A percentile compares a stretch with the other conserved stretches of the same genome.
These are phyloP conservation scores for Thalassarche chlororhynchos DNA, from an alignment of 2,113 vertebrate genomes.

Conservation along the genomic window DNA sequence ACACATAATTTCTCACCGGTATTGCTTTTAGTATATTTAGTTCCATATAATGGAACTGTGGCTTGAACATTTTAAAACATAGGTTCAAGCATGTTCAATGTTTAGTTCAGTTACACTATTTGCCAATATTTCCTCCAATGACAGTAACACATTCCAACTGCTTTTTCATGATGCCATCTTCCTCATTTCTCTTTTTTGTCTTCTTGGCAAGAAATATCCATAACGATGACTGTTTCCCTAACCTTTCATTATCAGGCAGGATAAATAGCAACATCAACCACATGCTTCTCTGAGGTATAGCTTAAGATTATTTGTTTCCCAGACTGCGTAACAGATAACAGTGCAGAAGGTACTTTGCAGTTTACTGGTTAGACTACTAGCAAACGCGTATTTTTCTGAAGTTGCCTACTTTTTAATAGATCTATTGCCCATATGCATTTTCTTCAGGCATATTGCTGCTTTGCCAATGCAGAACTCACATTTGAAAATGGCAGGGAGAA, in stretches of 20 bases:
- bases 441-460: neutral
- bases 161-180: slow-evolving; percentile 34
- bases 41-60: slow-evolving; percentile 41
- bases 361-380: neutral
- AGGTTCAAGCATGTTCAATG: slow-evolving; percentile 14
- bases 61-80: slow-evolving; percentile 36
- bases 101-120: slow-evolving; percentile 40
- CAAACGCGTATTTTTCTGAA: neutral
- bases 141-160: slow-evolving; percentile 23
- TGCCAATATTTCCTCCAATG: slow-evolving; percentile 53
- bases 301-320: slow-evolving; percentile 2
- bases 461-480: neutral
- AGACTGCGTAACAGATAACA: neutral
- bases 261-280: slow-evolving; percentile 9
- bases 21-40: slow-evolving; percentile 21
- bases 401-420: neutral
- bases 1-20: neutral
- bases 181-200: slow-evolving; percentile 39
- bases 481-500: neutral
- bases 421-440: neutral
- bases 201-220: slow-evolving; percentile 56
- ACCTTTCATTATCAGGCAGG: slow-evolving; percentile 58
- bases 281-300: slow-evolving; percentile 41
- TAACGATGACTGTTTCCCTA: slow-evolving; percentile 51
- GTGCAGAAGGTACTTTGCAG: neutral